These are phyloP conservation scores for Rhodophaea formosa DNA, from an alignment of 2,888 invertebrate species.

Conservation along the genomic window DNA sequence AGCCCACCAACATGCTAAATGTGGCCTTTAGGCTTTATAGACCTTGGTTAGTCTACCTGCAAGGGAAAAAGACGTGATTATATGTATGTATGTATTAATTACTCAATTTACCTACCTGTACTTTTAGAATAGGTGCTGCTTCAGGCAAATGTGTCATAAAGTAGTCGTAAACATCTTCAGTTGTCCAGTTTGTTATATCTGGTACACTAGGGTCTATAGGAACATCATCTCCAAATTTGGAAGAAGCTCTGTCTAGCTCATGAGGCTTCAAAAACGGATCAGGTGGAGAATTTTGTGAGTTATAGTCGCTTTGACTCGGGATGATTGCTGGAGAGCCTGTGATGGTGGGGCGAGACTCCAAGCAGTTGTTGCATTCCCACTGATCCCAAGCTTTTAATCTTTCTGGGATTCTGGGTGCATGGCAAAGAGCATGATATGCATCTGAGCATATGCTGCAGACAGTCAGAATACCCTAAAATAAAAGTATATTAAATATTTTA, in stretches of 20 bases:
- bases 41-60: too few species aligned
- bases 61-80: too few species aligned
- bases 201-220: slow-evolving; percentile 86
- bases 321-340: slow-evolving; percentile 61
- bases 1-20: too few species aligned
- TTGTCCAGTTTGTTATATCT: slow-evolving; percentile 90
- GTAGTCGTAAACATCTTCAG: slow-evolving; percentile 90
- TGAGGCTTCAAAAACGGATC: slow-evolving; percentile 74
- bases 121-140: slow-evolving; percentile 89
- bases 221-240: slow-evolving; percentile 62
- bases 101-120: slow-evolving; percentile 85
- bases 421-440: slow-evolving; percentile 91
- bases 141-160: slow-evolving; percentile 89
- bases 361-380: slow-evolving; percentile 88
- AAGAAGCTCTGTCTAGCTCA: slow-evolving; percentile 66
- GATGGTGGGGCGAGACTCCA: slow-evolving; percentile 63
- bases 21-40: too few species aligned
- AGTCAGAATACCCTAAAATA: slow-evolving; percentile 84
- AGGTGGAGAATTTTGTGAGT: slow-evolving; percentile 43
- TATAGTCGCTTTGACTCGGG: slow-evolving; percentile 54
- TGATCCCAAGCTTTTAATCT: slow-evolving; percentile 81
- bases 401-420: slow-evolving; percentile 84
- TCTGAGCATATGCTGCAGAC: slow-evolving; percentile 93
- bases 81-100: too few species aligned
- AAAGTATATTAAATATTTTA: slow-evolving; percentile 13